A percentile compares a stretch with the other conserved stretches of the same genome.
These are phyloP conservation scores for Drosophila pruinosa DNA, from an alignment of 1,140 invertebrate genomes.

Conservation along the genomic window DNA sequence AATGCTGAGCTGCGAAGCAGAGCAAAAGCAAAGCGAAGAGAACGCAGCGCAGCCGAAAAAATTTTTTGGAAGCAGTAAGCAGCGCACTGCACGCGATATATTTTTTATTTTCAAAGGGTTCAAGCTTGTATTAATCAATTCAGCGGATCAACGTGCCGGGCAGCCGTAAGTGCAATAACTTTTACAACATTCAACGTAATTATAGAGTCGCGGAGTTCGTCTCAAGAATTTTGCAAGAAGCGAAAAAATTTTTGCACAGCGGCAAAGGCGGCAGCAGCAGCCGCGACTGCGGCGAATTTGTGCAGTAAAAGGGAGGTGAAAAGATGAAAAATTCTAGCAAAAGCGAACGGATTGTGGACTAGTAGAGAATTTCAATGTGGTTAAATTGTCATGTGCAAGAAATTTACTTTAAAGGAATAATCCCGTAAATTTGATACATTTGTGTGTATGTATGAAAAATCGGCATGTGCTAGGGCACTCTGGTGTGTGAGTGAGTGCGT, in stretches of 20 bases:
- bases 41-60: constrained; percentile 67
- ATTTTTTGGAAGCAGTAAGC: constrained; percentile 64
- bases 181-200: constrained; percentile 46
- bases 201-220: constrained; percentile 33
- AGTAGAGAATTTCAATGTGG: constrained; percentile 8
- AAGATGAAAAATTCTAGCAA: constrained; percentile 61
- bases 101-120: constrained; percentile 74
- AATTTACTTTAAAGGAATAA: constrained; percentile 32
- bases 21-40: constrained; percentile 60
- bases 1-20: constrained; percentile 55
- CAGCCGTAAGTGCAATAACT: constrained; percentile 63
- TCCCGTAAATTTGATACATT: constrained; percentile 57
- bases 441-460: constrained; percentile 55
- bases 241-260: constrained; percentile 74
- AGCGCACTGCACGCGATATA: constrained; percentile 73
- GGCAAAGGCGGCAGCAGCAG: constrained; percentile 57
- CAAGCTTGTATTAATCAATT: constrained; percentile 54
- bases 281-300: constrained; percentile 55
- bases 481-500: constrained; percentile 12
- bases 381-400: constrained; percentile 6
- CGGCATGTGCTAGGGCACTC: constrained; percentile 59
- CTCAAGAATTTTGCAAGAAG: constrained; percentile 61
- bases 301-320: constrained; percentile 56
- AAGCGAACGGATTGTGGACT: constrained; percentile 15
- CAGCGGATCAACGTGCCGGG: constrained; percentile 57